phyloP scores from a whole-genome alignment of 2,113 vertebrate species.

The Typhlomys cinereus region DNA sequence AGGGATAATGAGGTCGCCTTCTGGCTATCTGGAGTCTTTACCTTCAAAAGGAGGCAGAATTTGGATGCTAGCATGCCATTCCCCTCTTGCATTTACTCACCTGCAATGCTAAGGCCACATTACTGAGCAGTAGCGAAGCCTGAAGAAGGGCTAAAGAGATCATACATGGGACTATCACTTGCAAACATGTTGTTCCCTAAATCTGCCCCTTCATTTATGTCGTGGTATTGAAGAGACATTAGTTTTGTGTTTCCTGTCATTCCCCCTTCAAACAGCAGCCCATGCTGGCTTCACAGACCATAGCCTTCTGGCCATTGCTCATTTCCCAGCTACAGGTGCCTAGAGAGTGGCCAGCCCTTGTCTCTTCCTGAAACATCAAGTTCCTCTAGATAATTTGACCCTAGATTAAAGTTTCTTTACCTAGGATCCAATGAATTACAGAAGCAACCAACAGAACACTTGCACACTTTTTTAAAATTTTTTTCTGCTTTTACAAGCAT shows the following conservation, averaged over 20 bases:
- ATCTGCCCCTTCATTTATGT: background rate
- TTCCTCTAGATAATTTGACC: background rate
- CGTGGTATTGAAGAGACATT: background rate
- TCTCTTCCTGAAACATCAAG: background rate
- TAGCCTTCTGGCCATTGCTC: background rate
- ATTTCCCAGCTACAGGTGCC: background rate
- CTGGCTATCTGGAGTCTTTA: background rate
- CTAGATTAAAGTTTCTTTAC: background rate
- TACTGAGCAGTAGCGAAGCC: background rate
- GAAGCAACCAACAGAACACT: background rate
- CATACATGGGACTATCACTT: background rate
- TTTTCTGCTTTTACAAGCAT: too few relatives aligned
- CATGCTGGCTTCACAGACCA: background rate
- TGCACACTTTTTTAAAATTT: too few relatives aligned
- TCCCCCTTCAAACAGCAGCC: background rate
- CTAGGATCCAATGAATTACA: background rate
- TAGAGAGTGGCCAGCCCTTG: background rate
- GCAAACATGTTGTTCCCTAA: background rate
- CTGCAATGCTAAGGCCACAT: background rate
- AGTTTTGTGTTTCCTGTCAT: background rate
- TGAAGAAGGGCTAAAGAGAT: background rate
- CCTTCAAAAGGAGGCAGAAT: background rate
- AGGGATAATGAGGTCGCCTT: background rate
- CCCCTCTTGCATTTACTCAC: background rate
- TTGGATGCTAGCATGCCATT: background rate